phyloP scores from a whole-genome alignment of 2,888 invertebrate genomes.

The Dusona sp. region DNA sequence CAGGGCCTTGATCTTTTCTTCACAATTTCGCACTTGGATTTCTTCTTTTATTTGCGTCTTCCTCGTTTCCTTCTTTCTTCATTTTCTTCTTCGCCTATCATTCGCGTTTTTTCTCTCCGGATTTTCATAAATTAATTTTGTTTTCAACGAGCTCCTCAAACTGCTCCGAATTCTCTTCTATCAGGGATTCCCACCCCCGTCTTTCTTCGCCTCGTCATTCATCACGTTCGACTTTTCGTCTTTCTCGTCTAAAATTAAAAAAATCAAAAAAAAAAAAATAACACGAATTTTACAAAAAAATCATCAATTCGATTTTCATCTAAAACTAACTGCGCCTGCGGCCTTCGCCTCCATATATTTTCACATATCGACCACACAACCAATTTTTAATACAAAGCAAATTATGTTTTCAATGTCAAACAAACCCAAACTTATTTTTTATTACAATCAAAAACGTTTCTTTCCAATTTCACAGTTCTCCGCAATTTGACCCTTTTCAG shows the following conservation, averaged over 20 bases:
- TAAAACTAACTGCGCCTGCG: too few species aligned
- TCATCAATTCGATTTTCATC: too few species aligned
- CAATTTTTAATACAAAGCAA: too few species aligned
- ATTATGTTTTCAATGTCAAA: too few species aligned
- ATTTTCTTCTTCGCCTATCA: constrained; percentile 71
- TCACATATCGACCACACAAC: too few species aligned
- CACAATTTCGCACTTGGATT: background rate
- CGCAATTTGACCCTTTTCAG: too few species aligned
- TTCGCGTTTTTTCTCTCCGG: constrained; percentile 72
- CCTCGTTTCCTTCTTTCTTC: constrained; percentile 9
- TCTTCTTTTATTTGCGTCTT: background rate
- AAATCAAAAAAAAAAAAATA: constrained; percentile 54
- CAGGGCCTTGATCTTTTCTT: constrained; percentile 16
- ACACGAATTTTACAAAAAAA: background rate
- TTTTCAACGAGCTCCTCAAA: constrained; percentile 67
- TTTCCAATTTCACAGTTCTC: too few species aligned
- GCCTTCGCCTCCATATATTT: too few species aligned
- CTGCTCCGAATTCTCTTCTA: constrained; percentile 73
- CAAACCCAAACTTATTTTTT: too few species aligned
- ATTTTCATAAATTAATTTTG: constrained; percentile 74
- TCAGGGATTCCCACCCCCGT: constrained; percentile 89
- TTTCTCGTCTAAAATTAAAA: constrained; percentile 88
- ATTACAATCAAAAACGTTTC: too few species aligned
- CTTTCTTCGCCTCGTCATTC: constrained; percentile 89
- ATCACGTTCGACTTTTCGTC: constrained; percentile 87